Conservation (phyloP, 2,888 invertebrate genomes). For the Fragum fragum region DNA sequence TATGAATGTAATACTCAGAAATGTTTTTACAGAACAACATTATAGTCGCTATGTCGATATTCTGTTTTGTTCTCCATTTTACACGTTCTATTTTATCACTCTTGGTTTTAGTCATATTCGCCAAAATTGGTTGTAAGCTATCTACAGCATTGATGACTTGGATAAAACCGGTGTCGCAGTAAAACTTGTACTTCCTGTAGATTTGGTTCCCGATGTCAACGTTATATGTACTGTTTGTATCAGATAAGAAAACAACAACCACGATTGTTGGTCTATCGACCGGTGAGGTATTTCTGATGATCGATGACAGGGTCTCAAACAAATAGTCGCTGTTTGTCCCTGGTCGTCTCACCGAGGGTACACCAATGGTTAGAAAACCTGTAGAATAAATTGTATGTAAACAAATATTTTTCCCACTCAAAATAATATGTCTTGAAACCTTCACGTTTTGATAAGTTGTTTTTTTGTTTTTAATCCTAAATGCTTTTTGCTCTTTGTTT, state of each 20-base stretch:
- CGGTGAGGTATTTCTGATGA: conserved; percentile 81
- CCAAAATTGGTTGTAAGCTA: background rate
- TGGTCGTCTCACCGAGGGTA: conserved; percentile 85
- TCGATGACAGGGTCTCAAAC: conserved; percentile 83
- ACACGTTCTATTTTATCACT: conserved; percentile 82
- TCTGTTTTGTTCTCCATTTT: conserved; percentile 87
- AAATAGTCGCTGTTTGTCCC: conserved; percentile 84
- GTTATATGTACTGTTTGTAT: conserved; percentile 80
- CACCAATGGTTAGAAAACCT: conserved; percentile 86
- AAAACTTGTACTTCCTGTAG: conserved; percentile 57
- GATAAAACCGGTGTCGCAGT: conserved; percentile 84
- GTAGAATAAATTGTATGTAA: conserved; percentile 52
- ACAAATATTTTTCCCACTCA: no score
- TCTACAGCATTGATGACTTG: conserved; percentile 82
- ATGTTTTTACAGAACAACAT: conserved; percentile 81
- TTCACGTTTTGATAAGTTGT: no score
- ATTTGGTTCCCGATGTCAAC: conserved; percentile 60
- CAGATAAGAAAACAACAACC: conserved; percentile 86
- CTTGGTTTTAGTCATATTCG: no score
- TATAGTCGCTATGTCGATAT: conserved; percentile 86
- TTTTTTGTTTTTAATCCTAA: no score
- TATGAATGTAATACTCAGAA: conserved; percentile 85
- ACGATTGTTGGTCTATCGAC: conserved; percentile 79
- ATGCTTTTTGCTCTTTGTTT: no score
- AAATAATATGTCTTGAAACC: no score